Evolutionary conservation across 1,140 invertebrate genomes (phyloP).

Genomic region (Orchesella cincta): DNA sequence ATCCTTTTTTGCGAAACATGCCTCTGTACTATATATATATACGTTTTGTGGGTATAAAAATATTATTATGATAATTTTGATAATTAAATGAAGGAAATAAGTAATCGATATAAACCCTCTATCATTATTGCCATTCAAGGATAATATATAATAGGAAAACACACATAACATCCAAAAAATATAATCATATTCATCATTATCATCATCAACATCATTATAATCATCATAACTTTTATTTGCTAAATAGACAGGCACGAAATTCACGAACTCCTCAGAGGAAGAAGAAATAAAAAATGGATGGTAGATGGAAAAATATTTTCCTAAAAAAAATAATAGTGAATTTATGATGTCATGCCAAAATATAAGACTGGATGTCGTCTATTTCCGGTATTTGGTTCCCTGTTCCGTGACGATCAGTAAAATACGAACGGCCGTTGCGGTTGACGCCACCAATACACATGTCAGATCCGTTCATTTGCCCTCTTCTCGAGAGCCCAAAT

Average conservation of each 20-base stretch:
- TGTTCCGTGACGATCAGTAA: background rate
- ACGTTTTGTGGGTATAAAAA: background rate
- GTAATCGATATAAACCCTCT: slow-evolving; percentile 6
- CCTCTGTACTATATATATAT: no score
- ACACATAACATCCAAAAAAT: background rate
- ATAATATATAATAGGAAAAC: slow-evolving; percentile 7
- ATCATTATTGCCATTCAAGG: slow-evolving; percentile 1
- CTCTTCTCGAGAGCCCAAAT: background rate
- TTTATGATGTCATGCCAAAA: background rate
- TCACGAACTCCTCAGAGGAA: slow-evolving; percentile 2
- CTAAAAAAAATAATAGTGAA: background rate
- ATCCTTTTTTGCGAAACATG: no score
- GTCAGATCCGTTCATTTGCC: background rate
- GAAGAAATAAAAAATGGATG: background rate
- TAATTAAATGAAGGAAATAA: slow-evolving; percentile 6
- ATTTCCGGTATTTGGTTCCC: background rate
- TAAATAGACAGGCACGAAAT: slow-evolving; percentile 18
- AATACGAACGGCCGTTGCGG: background rate
- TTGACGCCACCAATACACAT: background rate
- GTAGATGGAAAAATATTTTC: background rate
- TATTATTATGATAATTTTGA: background rate
- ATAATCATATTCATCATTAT: slow-evolving; percentile 11
- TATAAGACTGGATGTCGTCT: background rate
- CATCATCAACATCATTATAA: slow-evolving; percentile 13
- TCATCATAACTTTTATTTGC: slow-evolving; percentile 17